Evolutionary conservation across 2,797 vertebrate genomes (phyloP).

Genomic region (Pelodytes ibericus): DNA sequence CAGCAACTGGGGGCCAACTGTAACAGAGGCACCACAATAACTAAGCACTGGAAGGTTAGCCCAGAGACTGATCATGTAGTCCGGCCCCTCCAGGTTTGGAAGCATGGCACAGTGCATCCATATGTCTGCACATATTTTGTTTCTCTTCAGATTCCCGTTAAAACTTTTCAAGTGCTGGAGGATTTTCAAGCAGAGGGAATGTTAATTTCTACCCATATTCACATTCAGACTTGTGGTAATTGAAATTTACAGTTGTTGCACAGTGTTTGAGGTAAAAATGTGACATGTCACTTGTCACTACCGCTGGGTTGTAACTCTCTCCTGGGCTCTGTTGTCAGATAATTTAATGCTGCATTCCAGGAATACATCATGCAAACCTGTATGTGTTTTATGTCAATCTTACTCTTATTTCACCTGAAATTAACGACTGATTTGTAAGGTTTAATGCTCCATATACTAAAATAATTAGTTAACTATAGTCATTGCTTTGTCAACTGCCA

Average conservation of each 20-base stretch:
- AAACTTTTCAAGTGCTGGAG: constrained; percentile 34
- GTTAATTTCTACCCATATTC: constrained; percentile 31
- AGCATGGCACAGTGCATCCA: too few relatives aligned
- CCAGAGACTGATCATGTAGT: too few relatives aligned
- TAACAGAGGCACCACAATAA: too few relatives aligned
- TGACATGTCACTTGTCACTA: constrained; percentile 45
- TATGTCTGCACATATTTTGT: too few relatives aligned
- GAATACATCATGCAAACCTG: constrained; percentile 28
- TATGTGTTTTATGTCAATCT: constrained; percentile 15
- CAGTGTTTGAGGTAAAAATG: constrained; percentile 48
- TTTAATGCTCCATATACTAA: background rate
- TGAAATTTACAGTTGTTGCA: constrained; percentile 51
- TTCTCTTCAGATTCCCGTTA: constrained; percentile 38
- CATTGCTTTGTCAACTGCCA: background rate
- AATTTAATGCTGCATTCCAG: constrained; percentile 38
- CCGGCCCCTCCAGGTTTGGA: too few relatives aligned
- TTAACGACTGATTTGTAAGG: background rate
- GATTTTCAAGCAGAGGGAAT: constrained; percentile 31
- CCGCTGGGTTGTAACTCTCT: constrained; percentile 38
- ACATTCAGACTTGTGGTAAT: constrained; percentile 39
- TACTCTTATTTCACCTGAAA: background rate
- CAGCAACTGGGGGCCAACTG: too few relatives aligned
- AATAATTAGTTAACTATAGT: background rate
- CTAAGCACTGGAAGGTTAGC: too few relatives aligned
- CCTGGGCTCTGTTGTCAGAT: constrained; percentile 35